Conservation (phyloP, 2,888 invertebrate genomes). For the Agrochola macilenta region DNA sequence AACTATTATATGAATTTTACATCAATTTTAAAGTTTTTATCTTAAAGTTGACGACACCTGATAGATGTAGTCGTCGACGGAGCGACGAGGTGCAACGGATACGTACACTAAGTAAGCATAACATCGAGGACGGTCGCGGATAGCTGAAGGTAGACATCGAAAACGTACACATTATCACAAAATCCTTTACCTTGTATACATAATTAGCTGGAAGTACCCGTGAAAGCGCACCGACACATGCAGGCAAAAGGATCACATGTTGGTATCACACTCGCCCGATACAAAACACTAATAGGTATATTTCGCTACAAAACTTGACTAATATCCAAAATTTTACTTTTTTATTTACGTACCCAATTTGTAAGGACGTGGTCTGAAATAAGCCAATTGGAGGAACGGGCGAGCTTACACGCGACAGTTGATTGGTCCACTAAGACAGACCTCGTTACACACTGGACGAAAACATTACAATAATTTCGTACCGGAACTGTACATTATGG, state of each 20-base stretch:
- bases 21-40: constrained; percentile 35
- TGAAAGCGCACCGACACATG: constrained; percentile 57
- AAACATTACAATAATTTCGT: constrained; percentile 37
- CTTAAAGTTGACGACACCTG: constrained; percentile 12
- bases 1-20: constrained; percentile 14
- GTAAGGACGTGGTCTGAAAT: constrained; percentile 10
- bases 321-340: constrained; percentile 38
- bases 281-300: constrained; percentile 70
- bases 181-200: constrained; percentile 66
- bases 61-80: neutral
- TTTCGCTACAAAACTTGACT: constrained; percentile 64
- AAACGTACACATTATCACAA: constrained; percentile 71
- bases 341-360: constrained; percentile 30
- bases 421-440: constrained; percentile 13
- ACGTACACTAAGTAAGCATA: constrained; percentile 59
- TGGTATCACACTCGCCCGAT: constrained; percentile 72
- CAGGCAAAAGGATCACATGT: constrained; percentile 70
- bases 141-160: constrained; percentile 69
- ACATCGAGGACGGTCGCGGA: constrained; percentile 76
- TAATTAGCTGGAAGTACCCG: constrained; percentile 53
- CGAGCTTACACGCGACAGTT: neutral
- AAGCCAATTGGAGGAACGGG: constrained; percentile 10
- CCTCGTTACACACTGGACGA: constrained; percentile 37
- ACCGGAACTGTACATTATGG: constrained; percentile 29
- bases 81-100: constrained; percentile 5